A percentile compares a stretch with the other conserved stretches of the same genome.
Evolutionary conservation across 64 coral and sea anemone species (phyloP).

Genomic region (Acropora yongei): DNA sequence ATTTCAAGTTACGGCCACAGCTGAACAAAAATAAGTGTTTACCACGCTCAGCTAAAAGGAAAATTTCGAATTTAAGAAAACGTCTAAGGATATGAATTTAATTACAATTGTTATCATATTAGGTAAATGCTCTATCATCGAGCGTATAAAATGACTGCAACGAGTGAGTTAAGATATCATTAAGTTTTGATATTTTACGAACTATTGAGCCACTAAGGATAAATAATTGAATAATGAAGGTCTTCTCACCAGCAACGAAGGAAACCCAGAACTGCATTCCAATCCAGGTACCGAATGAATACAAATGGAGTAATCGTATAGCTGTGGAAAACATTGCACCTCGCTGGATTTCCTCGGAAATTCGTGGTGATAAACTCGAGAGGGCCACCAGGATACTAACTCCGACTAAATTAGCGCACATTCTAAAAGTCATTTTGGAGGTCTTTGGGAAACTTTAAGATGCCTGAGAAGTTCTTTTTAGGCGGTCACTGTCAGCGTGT

Average conservation of each 20-base stretch:
- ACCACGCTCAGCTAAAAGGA: too few species aligned
- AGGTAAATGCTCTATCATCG: too few species aligned
- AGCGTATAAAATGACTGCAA: too few species aligned
- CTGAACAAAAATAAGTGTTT: too few species aligned
- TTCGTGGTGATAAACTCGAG: conserved; percentile 62
- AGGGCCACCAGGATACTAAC: conserved; percentile 9
- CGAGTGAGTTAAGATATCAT: neutral
- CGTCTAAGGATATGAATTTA: too few species aligned
- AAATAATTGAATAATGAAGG: neutral
- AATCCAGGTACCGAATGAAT: conserved; percentile 79
- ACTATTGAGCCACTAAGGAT: neutral
- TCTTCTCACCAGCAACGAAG: conserved; percentile 63
- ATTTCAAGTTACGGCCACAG: too few species aligned
- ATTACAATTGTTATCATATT: too few species aligned
- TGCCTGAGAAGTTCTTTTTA: neutral
- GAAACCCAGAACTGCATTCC: conserved; percentile 94
- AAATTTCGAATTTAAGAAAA: too few species aligned
- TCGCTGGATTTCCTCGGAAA: conserved; percentile 78
- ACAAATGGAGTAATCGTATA: conserved; percentile 64
- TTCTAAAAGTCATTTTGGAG: conserved; percentile 48
- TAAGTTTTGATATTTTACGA: neutral
- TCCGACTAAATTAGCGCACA: conserved; percentile 54
- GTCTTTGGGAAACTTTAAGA: neutral
- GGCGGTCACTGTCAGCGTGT: neutral
- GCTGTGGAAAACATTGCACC: conserved; percentile 59